phyloP scores from a whole-genome alignment of 2,113 vertebrate genomes.

The Callorhinus ursinus region DNA sequence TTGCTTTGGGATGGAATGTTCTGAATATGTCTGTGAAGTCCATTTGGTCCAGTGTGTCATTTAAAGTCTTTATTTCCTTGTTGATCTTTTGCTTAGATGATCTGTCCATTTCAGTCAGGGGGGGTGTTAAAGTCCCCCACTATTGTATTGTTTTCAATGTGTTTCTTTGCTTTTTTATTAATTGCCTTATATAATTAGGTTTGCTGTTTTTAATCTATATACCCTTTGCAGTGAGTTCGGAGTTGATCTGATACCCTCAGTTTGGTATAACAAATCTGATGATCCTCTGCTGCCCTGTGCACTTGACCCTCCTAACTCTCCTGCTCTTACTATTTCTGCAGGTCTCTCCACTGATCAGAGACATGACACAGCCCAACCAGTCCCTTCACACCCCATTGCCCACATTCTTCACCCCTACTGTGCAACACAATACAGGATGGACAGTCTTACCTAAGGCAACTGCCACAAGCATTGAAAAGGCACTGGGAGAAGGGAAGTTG shows the following conservation, averaged over 20 bases:
- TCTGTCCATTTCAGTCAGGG: too few relatives aligned
- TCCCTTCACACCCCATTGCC: background rate
- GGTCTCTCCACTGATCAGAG: background rate
- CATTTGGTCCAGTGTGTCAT: too few relatives aligned
- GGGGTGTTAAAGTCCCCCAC: too few relatives aligned
- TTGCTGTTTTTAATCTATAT: background rate
- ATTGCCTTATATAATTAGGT: too few relatives aligned
- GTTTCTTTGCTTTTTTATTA: too few relatives aligned
- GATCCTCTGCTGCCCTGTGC: background rate
- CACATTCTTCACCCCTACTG: accelerated
- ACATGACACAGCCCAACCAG: background rate
- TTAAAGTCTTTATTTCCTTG: too few relatives aligned
- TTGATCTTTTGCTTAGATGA: too few relatives aligned
- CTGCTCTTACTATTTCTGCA: background rate
- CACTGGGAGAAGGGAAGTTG: background rate
- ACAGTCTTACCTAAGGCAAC: background rate
- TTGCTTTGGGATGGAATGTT: too few relatives aligned
- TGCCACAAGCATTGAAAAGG: background rate
- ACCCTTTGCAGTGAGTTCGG: background rate
- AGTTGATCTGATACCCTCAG: background rate
- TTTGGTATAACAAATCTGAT: background rate
- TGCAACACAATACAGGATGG: accelerated
- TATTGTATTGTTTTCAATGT: too few relatives aligned
- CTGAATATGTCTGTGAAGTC: too few relatives aligned
- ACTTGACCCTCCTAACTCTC: background rate